A percentile compares a stretch with the other conserved stretches of the same genome.
Evolutionary conservation across 1,140 invertebrate genomes (phyloP).

Genomic region (Glossosoma conforme): DNA sequence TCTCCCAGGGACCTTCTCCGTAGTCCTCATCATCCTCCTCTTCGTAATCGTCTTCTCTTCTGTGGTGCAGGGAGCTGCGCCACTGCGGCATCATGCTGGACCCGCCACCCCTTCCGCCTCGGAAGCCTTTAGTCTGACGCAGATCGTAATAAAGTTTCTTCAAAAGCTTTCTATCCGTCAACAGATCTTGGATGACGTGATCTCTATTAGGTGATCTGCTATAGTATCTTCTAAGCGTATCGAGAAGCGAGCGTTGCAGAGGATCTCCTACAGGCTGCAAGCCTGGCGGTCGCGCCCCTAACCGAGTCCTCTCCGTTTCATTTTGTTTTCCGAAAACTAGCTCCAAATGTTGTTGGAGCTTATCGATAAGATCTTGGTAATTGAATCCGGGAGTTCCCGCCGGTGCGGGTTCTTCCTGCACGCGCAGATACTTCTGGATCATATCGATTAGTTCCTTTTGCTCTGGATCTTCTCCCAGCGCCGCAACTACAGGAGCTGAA

Average conservation of each 20-base stretch:
- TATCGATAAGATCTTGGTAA: slow-evolving; percentile 59
- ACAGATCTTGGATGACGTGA: slow-evolving; percentile 62
- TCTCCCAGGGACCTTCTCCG: slow-evolving; percentile 31
- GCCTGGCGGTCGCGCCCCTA: slow-evolving; percentile 15
- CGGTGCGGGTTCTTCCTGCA: slow-evolving; percentile 42
- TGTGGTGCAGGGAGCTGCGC: slow-evolving; percentile 37
- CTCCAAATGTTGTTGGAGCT: slow-evolving; percentile 59
- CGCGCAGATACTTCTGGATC: slow-evolving; percentile 61
- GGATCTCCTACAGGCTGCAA: slow-evolving; percentile 49
- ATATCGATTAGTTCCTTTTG: slow-evolving; percentile 57
- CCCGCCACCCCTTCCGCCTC: slow-evolving; percentile 44
- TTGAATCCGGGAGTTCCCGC: slow-evolving; percentile 45
- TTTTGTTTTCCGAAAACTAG: slow-evolving; percentile 38
- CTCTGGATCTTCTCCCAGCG: slow-evolving; percentile 48
- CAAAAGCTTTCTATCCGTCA: slow-evolving; percentile 64
- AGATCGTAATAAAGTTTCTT: slow-evolving; percentile 69
- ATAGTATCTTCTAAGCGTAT: slow-evolving; percentile 63
- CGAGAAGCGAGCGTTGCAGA: slow-evolving; percentile 56
- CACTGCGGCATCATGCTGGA: slow-evolving; percentile 40
- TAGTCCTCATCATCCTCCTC: slow-evolving; percentile 41
- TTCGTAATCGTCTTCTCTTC: slow-evolving; percentile 34
- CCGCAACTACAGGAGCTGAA: too few species aligned
- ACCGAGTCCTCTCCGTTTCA: slow-evolving; percentile 33
- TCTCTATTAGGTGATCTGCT: slow-evolving; percentile 59
- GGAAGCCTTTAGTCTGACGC: slow-evolving; percentile 62